Evolutionary conservation across 2,888 invertebrate species (phyloP).

Genomic region (Synergus japonicus): DNA sequence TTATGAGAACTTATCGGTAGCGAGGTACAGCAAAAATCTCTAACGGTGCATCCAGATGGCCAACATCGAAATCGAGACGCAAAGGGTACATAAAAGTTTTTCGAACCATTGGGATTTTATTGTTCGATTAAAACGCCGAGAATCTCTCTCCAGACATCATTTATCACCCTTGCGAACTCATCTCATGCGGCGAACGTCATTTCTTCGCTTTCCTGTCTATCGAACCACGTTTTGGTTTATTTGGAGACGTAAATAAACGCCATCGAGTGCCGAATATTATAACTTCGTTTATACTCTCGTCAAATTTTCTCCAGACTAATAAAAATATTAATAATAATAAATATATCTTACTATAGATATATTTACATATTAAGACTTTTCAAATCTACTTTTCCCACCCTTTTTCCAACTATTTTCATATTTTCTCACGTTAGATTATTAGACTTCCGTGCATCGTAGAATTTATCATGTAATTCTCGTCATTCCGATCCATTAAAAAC

Average conservation of each 20-base stretch:
- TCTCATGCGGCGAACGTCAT: background rate
- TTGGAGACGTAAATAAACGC: background rate
- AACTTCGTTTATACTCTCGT: too few relatives aligned
- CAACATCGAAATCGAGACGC: conserved; percentile 5
- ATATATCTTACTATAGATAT: too few relatives aligned
- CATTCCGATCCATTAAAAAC: too few relatives aligned
- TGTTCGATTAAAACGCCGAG: background rate
- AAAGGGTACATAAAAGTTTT: conserved; percentile 2
- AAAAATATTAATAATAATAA: too few relatives aligned
- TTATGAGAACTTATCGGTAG: conserved; percentile 1
- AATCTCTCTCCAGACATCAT: background rate
- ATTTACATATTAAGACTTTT: too few relatives aligned
- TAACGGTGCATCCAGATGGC: background rate
- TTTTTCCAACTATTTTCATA: background rate
- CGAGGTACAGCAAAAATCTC: background rate
- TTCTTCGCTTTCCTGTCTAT: background rate
- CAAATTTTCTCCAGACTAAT: too few relatives aligned
- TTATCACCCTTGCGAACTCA: conserved; percentile 1
- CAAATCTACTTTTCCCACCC: background rate
- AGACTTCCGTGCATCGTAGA: too few relatives aligned
- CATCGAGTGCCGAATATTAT: background rate
- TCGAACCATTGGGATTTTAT: background rate
- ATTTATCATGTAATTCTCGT: too few relatives aligned
- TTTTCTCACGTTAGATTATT: background rate
- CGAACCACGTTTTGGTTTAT: background rate